Percentiles rank a stretch among this genome's conserved stretches.
phyloP scores from a whole-genome alignment of 2,888 invertebrate genomes.

The Papilio protenor region DNA sequence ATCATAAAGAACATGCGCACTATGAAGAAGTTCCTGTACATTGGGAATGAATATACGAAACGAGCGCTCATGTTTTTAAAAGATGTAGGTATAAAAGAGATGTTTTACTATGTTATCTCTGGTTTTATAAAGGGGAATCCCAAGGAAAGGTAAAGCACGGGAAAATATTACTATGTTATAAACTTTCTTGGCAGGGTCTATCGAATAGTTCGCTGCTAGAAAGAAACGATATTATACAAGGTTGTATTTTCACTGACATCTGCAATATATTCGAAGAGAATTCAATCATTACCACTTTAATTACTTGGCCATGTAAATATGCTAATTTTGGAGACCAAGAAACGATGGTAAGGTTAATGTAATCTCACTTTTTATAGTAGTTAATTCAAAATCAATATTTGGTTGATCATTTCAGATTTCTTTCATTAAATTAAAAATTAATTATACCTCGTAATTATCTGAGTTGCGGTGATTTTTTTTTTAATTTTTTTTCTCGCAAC shows the following conservation, averaged over 20 bases:
- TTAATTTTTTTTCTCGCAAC: conserved; percentile 45
- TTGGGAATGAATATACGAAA: conserved; percentile 68
- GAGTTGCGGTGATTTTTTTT: neutral
- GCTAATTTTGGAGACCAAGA: conserved; percentile 57
- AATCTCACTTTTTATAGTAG: neutral
- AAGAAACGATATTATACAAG: conserved; percentile 69
- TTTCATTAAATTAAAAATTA: neutral
- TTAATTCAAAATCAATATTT: neutral
- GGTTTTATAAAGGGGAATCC: neutral
- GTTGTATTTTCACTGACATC: conserved; percentile 69
- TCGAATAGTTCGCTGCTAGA: conserved; percentile 59
- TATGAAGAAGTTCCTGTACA: conserved; percentile 74
- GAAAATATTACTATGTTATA: conserved; percentile 4
- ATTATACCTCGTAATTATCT: neutral
- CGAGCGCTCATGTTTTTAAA: conserved; percentile 72
- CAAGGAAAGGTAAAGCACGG: neutral
- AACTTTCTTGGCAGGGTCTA: conserved; percentile 60
- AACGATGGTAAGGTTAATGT: conserved; percentile 60
- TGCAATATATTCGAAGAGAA: conserved; percentile 73
- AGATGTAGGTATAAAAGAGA: conserved; percentile 29
- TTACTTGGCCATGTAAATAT: conserved; percentile 69
- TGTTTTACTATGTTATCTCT: neutral
- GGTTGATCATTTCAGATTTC: neutral
- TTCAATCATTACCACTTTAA: conserved; percentile 63
- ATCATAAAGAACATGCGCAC: conserved; percentile 75